phyloP scores from a whole-genome alignment of 2,797 vertebrate species.

The Uromys caudimaculatus region DNA sequence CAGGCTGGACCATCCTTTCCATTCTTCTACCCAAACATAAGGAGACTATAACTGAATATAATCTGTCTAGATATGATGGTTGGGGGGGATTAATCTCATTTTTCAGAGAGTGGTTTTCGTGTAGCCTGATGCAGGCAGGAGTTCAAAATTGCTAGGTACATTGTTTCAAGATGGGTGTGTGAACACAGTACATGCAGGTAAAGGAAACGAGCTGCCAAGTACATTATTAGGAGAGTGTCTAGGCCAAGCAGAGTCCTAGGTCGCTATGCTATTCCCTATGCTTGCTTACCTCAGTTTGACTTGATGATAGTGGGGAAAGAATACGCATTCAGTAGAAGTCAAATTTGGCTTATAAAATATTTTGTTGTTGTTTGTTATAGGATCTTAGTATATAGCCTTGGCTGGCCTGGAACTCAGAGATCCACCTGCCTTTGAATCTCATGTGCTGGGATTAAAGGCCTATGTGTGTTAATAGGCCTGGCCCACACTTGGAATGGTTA shows the following conservation, averaged over 20 bases:
- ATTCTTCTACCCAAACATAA: background rate
- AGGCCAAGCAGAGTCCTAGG: too few relatives aligned
- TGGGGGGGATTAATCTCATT: background rate
- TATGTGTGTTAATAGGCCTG: background rate
- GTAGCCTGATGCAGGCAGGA: background rate
- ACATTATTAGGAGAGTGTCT: too few relatives aligned
- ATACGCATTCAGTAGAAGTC: background rate
- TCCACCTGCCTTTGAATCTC: background rate
- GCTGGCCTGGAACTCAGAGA: background rate
- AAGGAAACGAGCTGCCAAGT: too few relatives aligned
- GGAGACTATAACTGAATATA: background rate
- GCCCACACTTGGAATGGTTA: background rate
- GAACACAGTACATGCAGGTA: too few relatives aligned
- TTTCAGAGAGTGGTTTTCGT: background rate
- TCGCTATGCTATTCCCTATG: background rate
- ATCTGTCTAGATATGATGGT: background rate
- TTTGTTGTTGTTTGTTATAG: background rate
- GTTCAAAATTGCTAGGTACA: background rate
- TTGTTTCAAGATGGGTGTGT: background rate
- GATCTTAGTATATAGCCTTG: background rate
- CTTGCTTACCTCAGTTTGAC: background rate
- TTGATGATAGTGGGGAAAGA: background rate
- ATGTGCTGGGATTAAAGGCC: background rate
- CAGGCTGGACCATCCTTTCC: background rate
- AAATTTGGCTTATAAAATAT: background rate